Evolutionary conservation across 2,113 vertebrate species (phyloP).

Genomic region (Trogon surrucura): DNA sequence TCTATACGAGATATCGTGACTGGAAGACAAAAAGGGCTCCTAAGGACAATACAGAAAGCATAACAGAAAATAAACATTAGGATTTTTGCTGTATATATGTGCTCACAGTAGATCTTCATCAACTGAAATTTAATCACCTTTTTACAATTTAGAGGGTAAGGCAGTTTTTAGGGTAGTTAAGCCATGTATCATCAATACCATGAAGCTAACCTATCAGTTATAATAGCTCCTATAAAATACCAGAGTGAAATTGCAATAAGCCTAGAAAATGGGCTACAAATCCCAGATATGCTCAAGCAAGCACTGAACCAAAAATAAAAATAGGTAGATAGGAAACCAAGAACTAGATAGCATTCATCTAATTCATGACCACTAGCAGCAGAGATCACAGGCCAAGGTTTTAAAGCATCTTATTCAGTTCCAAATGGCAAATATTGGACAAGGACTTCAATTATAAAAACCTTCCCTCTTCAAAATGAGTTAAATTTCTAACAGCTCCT

Average conservation of each 20-base stretch:
- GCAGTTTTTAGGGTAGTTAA: constrained; percentile 70
- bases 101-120: constrained; percentile 65
- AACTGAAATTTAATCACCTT: constrained; percentile 76
- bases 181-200: constrained; percentile 84
- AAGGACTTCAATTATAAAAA: constrained; percentile 51
- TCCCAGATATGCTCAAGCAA: constrained; percentile 85
- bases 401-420: constrained; percentile 71
- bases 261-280: constrained; percentile 90
- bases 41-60: constrained; percentile 23
- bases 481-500: neutral
- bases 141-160: constrained; percentile 74
- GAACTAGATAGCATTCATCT: constrained; percentile 78
- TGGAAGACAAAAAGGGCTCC: constrained; percentile 12
- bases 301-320: constrained; percentile 89
- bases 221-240: constrained; percentile 90
- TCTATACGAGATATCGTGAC: neutral
- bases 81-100: constrained; percentile 54
- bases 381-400: constrained; percentile 83
- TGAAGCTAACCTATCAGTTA: constrained; percentile 86
- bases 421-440: constrained; percentile 50
- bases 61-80: constrained; percentile 62
- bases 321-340: constrained; percentile 82
- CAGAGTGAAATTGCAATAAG: constrained; percentile 84
- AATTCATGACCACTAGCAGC: constrained; percentile 77
- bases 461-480: neutral